Conservation (phyloP, 2,113 vertebrate species). For the Grallaria varia region DNA sequence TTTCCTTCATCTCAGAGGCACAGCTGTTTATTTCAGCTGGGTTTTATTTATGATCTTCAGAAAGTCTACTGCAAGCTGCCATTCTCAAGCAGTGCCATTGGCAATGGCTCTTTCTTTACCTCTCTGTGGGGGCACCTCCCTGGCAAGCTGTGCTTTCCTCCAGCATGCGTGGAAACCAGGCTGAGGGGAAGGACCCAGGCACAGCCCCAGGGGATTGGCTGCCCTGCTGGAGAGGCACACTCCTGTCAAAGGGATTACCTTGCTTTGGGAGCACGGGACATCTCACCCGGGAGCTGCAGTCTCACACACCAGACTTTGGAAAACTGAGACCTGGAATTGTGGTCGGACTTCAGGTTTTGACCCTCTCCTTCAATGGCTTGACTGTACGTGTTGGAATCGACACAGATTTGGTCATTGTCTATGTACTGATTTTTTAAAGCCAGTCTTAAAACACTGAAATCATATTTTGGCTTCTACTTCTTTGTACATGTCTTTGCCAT, state of each 20-base stretch:
- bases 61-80: neutral
- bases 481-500: conserved; percentile 35
- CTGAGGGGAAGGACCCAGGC: neutral
- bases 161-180: neutral
- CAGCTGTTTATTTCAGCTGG: neutral
- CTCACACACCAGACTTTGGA: neutral
- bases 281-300: neutral
- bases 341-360: neutral
- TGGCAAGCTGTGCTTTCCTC: neutral
- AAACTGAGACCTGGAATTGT: neutral
- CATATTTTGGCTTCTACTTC: neutral
- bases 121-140: neutral
- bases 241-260: neutral
- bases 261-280: neutral
- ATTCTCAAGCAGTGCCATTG: neutral
- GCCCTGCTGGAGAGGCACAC: neutral
- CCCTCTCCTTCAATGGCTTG: neutral
- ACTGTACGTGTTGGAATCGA: neutral
- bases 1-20: neutral
- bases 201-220: neutral
- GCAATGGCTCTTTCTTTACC: neutral
- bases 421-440: neutral
- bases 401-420: neutral
- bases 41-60: neutral
- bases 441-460: neutral